Evolutionary conservation across 1,140 invertebrate species (phyloP).

Genomic region (Scaptomyza hsui): DNA sequence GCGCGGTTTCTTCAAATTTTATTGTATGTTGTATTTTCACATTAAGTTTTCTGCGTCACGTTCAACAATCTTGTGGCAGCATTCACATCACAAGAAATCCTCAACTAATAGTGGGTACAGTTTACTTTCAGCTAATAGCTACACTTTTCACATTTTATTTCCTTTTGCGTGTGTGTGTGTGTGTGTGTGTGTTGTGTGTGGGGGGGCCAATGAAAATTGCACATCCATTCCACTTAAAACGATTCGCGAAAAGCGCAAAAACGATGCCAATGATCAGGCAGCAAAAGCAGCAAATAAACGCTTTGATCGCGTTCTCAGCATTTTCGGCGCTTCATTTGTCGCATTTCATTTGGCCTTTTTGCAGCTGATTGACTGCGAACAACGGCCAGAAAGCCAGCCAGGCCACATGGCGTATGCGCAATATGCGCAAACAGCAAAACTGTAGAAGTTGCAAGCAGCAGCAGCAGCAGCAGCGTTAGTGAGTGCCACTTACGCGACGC

Average conservation of each 20-base stretch:
- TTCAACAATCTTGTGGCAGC: no score
- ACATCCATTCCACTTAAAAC: neutral
- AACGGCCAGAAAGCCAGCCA: constrained; percentile 4
- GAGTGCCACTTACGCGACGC: constrained; percentile 68
- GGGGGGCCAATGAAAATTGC: neutral
- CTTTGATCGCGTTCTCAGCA: constrained; percentile 35
- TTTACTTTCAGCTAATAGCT: neutral
- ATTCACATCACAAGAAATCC: neutral
- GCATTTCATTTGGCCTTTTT: constrained; percentile 39
- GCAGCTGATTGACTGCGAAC: constrained; percentile 30
- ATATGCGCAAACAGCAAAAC: constrained; percentile 55
- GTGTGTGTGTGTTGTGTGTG: neutral
- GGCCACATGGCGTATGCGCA: constrained; percentile 65
- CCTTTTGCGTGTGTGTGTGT: neutral
- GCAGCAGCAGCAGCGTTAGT: neutral
- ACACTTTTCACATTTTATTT: neutral
- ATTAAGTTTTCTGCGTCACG: no score
- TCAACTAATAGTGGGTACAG: neutral
- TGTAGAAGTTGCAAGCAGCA: neutral
- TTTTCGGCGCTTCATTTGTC: constrained; percentile 52
- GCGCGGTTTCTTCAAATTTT: no score
- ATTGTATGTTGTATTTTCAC: no score
- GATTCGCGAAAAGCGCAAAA: neutral
- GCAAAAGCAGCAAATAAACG: constrained; percentile 5
- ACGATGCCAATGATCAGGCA: constrained; percentile 5